These are phyloP conservation scores for Sinella curviseta DNA, from an alignment of 1,140 invertebrate genomes.

Conservation along the genomic window DNA sequence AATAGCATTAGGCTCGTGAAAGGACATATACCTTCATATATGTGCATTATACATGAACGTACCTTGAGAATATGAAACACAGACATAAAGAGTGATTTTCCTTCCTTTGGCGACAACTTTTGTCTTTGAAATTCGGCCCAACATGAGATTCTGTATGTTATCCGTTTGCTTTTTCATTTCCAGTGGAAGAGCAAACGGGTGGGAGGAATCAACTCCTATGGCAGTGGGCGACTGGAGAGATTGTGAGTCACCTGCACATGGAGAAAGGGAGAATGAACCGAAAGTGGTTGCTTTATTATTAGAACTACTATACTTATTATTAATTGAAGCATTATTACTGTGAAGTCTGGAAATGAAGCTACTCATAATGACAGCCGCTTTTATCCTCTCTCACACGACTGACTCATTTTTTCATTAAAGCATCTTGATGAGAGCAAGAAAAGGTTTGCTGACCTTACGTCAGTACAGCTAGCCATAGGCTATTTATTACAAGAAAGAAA, in stretches of 20 bases:
- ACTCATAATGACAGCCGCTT: no score
- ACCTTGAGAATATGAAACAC: slow-evolving; percentile 70
- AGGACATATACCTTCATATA: no score
- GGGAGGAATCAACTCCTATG: slow-evolving; percentile 49
- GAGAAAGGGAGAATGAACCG: slow-evolving; percentile 31
- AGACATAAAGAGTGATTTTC: slow-evolving; percentile 69
- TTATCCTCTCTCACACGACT: no score
- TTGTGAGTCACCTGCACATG: slow-evolving; percentile 61
- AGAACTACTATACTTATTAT: background rate
- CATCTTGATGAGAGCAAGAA: no score
- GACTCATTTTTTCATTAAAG: no score
- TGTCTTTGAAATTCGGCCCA: slow-evolving; percentile 59
- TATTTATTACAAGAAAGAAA: no score
- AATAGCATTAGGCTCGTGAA: no score
- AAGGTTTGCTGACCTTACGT: no score
- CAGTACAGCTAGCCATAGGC: no score
- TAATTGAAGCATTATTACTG: no score
- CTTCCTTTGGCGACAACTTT: slow-evolving; percentile 54
- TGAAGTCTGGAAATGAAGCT: no score
- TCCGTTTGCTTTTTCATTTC: slow-evolving; percentile 60
- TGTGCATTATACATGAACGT: slow-evolving; percentile 42
- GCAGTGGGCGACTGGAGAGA: slow-evolving; percentile 62
- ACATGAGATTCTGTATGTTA: slow-evolving; percentile 59
- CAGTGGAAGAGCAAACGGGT: slow-evolving; percentile 52
- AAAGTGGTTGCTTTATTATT: slow-evolving; percentile 25